These are phyloP conservation scores for Oscheius myriophilus DNA, from an alignment of 2,888 invertebrate genomes.

Conservation along the genomic window DNA sequence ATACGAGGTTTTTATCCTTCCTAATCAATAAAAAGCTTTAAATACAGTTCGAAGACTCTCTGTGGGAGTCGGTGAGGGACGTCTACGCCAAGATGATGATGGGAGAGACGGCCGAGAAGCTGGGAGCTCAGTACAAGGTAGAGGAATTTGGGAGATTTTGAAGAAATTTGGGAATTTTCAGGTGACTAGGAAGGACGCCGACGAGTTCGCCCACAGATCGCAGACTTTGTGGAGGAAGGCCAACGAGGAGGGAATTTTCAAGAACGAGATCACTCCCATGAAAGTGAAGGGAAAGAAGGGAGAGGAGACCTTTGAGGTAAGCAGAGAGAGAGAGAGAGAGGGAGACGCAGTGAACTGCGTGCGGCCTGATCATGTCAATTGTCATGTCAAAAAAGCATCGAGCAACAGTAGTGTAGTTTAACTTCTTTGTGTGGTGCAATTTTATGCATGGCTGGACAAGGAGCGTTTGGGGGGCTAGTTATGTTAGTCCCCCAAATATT, in stretches of 20 bases:
- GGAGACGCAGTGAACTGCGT: too few species aligned
- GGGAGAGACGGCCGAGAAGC: slow-evolving; percentile 93
- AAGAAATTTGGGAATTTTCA: slow-evolving; percentile 66
- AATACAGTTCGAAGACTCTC: slow-evolving; percentile 82
- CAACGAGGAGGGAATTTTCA: slow-evolving; percentile 87
- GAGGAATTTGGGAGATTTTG: neutral
- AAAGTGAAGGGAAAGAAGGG: slow-evolving; percentile 83
- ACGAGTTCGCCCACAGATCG: slow-evolving; percentile 85
- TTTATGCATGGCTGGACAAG: too few species aligned
- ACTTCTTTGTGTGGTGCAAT: too few species aligned
- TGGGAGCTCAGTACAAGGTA: slow-evolving; percentile 84
- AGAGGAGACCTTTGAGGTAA: slow-evolving; percentile 77
- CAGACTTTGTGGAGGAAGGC: slow-evolving; percentile 86
- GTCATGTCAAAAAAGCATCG: too few species aligned
- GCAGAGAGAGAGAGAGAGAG: too few species aligned
- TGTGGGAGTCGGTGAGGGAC: slow-evolving; percentile 91
- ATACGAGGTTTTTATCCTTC: slow-evolving; percentile 60
- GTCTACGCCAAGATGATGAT: slow-evolving; percentile 89
- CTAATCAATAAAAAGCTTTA: neutral
- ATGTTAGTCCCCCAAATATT: too few species aligned
- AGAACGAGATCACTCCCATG: slow-evolving; percentile 87
- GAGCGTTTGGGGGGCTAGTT: too few species aligned
- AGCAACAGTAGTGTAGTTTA: too few species aligned
- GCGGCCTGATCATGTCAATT: too few species aligned
- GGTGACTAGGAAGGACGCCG: slow-evolving; percentile 84